Percentiles rank a stretch among this genome's conserved stretches.
Conservation (phyloP, 2,113 vertebrate genomes). For the Channa maculata region DNA sequence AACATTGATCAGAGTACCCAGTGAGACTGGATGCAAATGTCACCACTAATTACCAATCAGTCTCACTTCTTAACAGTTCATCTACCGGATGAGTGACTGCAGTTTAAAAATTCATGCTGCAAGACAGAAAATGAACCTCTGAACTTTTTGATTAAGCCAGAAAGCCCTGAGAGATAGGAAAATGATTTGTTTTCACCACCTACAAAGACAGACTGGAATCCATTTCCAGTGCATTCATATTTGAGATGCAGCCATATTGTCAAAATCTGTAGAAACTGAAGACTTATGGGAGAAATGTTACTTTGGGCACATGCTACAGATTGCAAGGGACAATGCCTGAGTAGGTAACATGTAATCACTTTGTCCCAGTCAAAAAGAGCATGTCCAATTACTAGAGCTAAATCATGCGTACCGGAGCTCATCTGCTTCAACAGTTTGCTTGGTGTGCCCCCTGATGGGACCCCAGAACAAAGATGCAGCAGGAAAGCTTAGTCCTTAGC, state of each 20-base stretch:
- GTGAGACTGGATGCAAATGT: slow-evolving; percentile 75
- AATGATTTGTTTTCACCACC: slow-evolving; percentile 65
- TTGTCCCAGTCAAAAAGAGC: slow-evolving; percentile 79
- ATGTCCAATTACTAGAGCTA: slow-evolving; percentile 81
- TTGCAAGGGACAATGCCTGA: slow-evolving; percentile 62
- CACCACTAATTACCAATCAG: slow-evolving; percentile 80
- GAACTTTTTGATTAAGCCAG: slow-evolving; percentile 65
- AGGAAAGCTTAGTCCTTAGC: slow-evolving; percentile 55
- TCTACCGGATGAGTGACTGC: slow-evolving; percentile 66
- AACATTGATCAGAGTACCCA: slow-evolving; percentile 74
- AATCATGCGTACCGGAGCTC: slow-evolving; percentile 75
- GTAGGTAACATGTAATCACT: slow-evolving; percentile 80
- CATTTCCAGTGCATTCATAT: slow-evolving; percentile 43
- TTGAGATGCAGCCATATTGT: slow-evolving; percentile 22
- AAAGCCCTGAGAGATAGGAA: slow-evolving; percentile 50
- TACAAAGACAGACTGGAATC: slow-evolving; percentile 50
- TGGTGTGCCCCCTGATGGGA: slow-evolving; percentile 67
- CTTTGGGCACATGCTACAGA: slow-evolving; percentile 35
- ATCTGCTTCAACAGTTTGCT: slow-evolving; percentile 69
- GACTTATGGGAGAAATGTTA: slow-evolving; percentile 9
- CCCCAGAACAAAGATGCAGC: slow-evolving; percentile 67
- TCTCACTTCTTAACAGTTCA: slow-evolving; percentile 70
- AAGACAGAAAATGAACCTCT: slow-evolving; percentile 64
- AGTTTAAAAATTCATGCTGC: slow-evolving; percentile 73
- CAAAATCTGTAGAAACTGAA: slow-evolving; percentile 27